Evolutionary conservation across 2,797 vertebrate species (phyloP).

Genomic region (Staurois parvus): DNA sequence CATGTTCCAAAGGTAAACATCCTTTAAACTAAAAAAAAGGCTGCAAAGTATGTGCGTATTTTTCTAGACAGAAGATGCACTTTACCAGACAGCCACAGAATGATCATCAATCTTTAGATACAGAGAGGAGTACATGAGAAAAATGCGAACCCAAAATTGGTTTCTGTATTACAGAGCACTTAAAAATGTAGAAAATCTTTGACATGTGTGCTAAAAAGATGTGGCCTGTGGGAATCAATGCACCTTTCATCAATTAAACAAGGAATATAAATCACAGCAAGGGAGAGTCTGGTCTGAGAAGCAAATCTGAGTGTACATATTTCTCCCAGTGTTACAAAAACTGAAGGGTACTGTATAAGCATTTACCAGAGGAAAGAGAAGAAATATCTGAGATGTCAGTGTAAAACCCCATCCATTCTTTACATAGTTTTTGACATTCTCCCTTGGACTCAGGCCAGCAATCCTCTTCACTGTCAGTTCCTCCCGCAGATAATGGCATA

Average conservation of each 20-base stretch:
- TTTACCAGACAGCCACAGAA: no score
- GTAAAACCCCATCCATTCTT: constrained; percentile 43
- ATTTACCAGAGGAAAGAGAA: constrained; percentile 25
- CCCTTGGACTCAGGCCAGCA: constrained; percentile 23
- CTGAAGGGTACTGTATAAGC: constrained; percentile 16
- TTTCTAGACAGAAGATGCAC: no score
- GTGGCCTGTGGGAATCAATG: constrained; percentile 24
- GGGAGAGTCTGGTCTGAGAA: constrained; percentile 20
- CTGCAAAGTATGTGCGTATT: no score
- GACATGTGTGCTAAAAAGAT: constrained; percentile 21
- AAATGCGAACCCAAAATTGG: neutral
- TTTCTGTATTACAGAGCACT: neutral
- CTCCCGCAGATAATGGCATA: constrained; percentile 3
- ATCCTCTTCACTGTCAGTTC: neutral
- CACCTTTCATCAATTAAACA: constrained; percentile 17
- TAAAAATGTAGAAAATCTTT: neutral
- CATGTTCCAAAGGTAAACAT: no score
- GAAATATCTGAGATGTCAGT: constrained; percentile 32
- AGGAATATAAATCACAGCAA: constrained; percentile 13
- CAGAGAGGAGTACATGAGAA: neutral
- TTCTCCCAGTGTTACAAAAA: neutral
- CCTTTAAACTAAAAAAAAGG: no score
- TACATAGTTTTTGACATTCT: constrained; percentile 39
- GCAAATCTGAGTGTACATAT: constrained; percentile 2
- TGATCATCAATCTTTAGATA: neutral